Base-by-base conservation (phyloP, 1,140 invertebrate genomes). In the Lithobius niger region DNA sequence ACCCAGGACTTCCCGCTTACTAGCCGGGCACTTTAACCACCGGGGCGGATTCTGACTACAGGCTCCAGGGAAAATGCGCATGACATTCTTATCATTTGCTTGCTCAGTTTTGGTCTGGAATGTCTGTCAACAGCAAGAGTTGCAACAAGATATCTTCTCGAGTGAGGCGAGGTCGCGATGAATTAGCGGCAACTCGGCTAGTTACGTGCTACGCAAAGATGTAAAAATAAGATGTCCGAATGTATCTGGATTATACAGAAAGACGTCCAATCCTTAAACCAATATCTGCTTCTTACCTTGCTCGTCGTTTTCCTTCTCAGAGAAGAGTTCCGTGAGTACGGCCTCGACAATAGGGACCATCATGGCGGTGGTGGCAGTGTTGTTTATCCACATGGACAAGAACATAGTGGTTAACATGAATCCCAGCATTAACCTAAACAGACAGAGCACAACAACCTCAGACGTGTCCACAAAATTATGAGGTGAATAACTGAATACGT, bases 341-440 rank as follows among this genome's bases (percentile, higher is more conserved):
- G 66, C 65, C 25, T 66, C 56, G 0, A 64, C 60, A 27, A 73
- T 73, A 1, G 71, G 71, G 13, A 71, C 55, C 63, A 73, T 69
- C 62, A 73, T 69, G 2, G 71, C 65, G 0, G 68, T 66, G 2
- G 67, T 60, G 1, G 68, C 67, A 10, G 70, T 66, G 43, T 71
- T 71, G 24, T 59, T 62, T 40, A 71, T 66, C 66, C 67, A 70
- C 67, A 76, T 72, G 25, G 69, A 72, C 21, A 76, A 57, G 53
- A 75, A 72, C 61, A 68, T 70, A 2, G 73, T 72, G 0, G 69
- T 73, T 19, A 65, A 2, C 74, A 75, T 75, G 52, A 76, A 69
- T 42, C 74, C 73, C 10, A 71, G 40, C 62, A 74, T 66, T 27
- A 75, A 53, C 58, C 65, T 69, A 50, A 24, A 45, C 6, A n/a